Evolutionary conservation across 2,113 vertebrate species (phyloP).

Genomic region (Syngnathus scovelli): DNA sequence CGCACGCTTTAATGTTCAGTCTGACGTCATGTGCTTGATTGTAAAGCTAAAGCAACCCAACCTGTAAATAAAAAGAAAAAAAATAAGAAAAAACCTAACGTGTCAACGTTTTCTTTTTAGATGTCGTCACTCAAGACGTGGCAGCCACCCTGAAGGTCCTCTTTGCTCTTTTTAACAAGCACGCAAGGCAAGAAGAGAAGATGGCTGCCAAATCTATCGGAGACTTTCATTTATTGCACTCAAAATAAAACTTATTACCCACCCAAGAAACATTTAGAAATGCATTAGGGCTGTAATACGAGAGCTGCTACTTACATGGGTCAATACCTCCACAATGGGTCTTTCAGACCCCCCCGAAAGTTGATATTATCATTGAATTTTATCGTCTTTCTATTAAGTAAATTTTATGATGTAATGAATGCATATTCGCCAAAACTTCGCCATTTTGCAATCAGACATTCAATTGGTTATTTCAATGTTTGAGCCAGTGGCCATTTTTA

Average conservation of each 20-base stretch:
- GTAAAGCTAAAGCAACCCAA: not conserved
- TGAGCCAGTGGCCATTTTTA: not conserved
- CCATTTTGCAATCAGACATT: too few relatives aligned
- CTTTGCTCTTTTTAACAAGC: slow-evolving; percentile 79
- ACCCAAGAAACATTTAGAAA: not conserved
- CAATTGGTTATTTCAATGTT: not conserved
- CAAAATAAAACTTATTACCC: not conserved
- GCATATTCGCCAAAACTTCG: too few relatives aligned
- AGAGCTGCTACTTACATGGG: not conserved
- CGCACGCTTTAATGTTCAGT: too few relatives aligned
- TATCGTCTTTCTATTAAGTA: not conserved
- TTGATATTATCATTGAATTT: not conserved
- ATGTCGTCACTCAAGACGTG: slow-evolving; percentile 79
- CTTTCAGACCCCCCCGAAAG: not conserved
- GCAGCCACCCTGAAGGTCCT: slow-evolving; percentile 76
- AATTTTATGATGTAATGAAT: too few relatives aligned
- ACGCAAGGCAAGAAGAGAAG: slow-evolving; percentile 69
- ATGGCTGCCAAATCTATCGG: not conserved
- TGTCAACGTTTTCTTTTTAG: slow-evolving; percentile 62
- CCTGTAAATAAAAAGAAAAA: not conserved
- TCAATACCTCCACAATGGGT: not conserved
- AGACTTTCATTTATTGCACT: not conserved
- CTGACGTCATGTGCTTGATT: not conserved
- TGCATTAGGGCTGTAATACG: not conserved
- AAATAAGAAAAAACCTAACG: not conserved